Evolutionary conservation across 2,797 vertebrate species (phyloP), one percentile per base, ranked within the genome.

Genomic region (Luscinia luscinia): DNA sequence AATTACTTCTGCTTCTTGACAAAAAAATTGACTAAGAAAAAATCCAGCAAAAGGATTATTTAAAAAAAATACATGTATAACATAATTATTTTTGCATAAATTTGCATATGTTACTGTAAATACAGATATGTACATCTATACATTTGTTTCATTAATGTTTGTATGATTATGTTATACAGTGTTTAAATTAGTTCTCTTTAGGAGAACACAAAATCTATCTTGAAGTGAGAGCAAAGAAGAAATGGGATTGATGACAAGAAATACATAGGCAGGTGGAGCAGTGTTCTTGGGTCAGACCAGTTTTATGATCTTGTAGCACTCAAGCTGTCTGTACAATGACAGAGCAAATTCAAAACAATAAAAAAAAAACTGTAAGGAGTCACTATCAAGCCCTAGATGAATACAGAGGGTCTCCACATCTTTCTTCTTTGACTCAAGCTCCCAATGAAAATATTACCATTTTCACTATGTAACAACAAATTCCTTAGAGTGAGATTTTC

Each of bases 401-500:
- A 59, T 26, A 59, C 34, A 48, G 23, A 76, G n/a, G 15, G 17
- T 55, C 45, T 72, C 64, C 59, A 87, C 14, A 46, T 46, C 52
- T 74, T 85, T 63, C n/a, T 43, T 77, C 52, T 90, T 91, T 76
- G 49, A 87, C 49, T 89, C 68, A 45, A 68, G 51, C 32, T 91
- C 67, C 82, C 66, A 75, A 18, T 63, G 34, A 91, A 94, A 87
- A 92, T 34, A 92, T 62, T 66, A 61, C 66, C 28, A 38, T 87
- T 87, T 93, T 76, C 32, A 36, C 82, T 81, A n/a, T 15, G 26
- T 18, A 88, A 59, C 54, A 92, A 91, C 68, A 88, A 93, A 95
- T 63, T 78, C 73, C 74, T 91, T 76, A n/a, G 72, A 80, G 79
- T 59, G 51, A 79, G 69, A 76, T 86, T 96, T 96, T 95, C 89